Base-by-base conservation (phyloP, 2,113 vertebrate species). In the Apteryx owenii region DNA sequence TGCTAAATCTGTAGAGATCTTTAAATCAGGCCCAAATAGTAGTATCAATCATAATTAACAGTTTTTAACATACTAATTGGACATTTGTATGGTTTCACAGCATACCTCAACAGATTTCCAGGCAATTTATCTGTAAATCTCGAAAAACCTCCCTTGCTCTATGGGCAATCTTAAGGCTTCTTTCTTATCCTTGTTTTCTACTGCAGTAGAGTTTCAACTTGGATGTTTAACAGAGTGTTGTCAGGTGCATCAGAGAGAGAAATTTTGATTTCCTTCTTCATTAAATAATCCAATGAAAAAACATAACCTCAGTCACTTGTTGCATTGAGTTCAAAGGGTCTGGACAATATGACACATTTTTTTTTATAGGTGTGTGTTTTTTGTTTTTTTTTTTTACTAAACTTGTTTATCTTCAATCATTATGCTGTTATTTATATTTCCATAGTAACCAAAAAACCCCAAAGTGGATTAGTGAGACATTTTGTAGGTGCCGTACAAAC, bases 221-320 rank as follows among this genome's bases (percentile, higher is more conserved):
- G 48, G 71, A 16, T 0, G 0, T 85, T 85, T 48, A 42, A 51
- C 33, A 58, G 40, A 18, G 36, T 12, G 5, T 48, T 89, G 28
- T 68, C 48, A n/a, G 46, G 56, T 70, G 69, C 56, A 93, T 69
- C 48, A 65, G 36, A 22, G 73, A 88, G 88, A 87, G 92, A 93
- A 86, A 58, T 12, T 33, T 31, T 84, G 0, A 87, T 92, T 92
- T 95, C 29, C n/a, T 87, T 96, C 51, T 38, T 92, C n/a, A 42
- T 73, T 80, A 88, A 92, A 62, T 80, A 80, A 91, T 36, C 26
- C 70, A 85, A 31, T 31, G 58, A 89, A 61, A 72, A 89, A 93
- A 51, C 28, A 66, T 48, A 78, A 73, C 68, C 65, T 40, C 5
- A 51, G 1, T 84, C 38, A 94, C 21, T 61, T 72, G 12, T 5